Evolutionary conservation across 2,888 invertebrate genomes (phyloP), one percentile per base, ranked within the genome.

Genomic region (Mythimna ferrago): DNA sequence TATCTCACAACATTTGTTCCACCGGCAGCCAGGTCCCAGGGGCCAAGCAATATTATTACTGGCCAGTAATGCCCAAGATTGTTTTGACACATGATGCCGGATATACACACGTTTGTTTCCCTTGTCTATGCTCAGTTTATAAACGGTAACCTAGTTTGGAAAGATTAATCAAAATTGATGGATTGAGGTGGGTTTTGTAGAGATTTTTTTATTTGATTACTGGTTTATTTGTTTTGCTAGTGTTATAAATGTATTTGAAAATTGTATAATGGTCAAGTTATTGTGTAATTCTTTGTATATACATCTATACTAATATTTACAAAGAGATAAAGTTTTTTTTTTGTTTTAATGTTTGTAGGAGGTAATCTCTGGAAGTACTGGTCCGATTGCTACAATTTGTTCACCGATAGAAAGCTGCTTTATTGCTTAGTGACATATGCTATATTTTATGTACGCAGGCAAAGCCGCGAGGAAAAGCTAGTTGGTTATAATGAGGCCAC

Each of bases 61-160:
- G 87, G 86, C 89, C 89, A 93, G 94, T 94, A 94, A 92, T 89
- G 89, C 90, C 87, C 78, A 90, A 93, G 91, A 94, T 94, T 95
- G 94, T 95, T 95, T 94, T 94, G 95, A 94, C 93, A 91, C 90
- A 89, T 89, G 88, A 88, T 89, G 88, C 84, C 86, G 89, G 90
- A 91, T 89, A 90, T 88, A 86, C 84, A 58, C 87, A 83, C 86
- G 85, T 87, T 86, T 88, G 81, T 85, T 84, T 74, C 76, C 68
- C 71, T 83, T 83, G 77, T 76, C 72, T 77, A 75, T 72, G 60
- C 32, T 54, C 53, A 54, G 32, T 68, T 77, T 82, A 61, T 62
- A 58, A 62, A 68, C 65, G 11, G 58, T 83, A 69, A 81, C 74
- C 61, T 66, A 63, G 74, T 80, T 78, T 60, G 10, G 26, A 57